Percentiles rank a stretch among this genome's conserved stretches.
These are phyloP conservation scores for Hippoglossus stenolepis DNA, from an alignment of 2,113 vertebrate genomes.

Conservation along the genomic window DNA sequence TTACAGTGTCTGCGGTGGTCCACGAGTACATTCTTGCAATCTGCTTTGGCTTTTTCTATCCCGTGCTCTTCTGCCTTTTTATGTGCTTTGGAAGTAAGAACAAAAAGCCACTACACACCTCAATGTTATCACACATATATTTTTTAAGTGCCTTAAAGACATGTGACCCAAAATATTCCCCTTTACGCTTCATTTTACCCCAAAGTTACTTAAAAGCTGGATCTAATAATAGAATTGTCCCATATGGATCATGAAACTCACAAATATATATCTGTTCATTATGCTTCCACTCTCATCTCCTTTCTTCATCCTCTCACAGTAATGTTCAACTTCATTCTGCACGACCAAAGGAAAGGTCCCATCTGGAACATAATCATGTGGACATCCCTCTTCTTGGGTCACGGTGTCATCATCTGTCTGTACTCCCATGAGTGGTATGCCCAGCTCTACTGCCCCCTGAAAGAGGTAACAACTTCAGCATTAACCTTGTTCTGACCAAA, in stretches of 20 bases:
- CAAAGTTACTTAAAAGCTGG: not conserved
- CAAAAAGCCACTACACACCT: not conserved
- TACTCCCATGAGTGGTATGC: constrained; percentile 99
- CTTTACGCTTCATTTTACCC: not conserved
- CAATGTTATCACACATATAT: not conserved
- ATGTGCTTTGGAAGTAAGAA: constrained; percentile 96
- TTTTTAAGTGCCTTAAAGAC: not conserved
- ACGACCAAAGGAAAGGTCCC: constrained; percentile 92
- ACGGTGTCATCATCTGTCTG: constrained; percentile 92
- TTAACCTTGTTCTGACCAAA: not conserved
- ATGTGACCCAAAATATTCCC: not conserved
- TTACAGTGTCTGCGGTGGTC: constrained; percentile 90
- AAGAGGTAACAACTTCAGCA: constrained; percentile 81
- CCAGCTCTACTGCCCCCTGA: constrained; percentile 88
- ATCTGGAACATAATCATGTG: constrained; percentile 98
- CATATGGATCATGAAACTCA: not conserved
- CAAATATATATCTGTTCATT: not conserved
- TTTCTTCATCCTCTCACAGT: constrained; percentile 77
- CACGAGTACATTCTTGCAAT: constrained; percentile 92
- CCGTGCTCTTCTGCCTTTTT: constrained; percentile 94
- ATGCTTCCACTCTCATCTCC: not conserved
- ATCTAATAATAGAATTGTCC: not conserved
- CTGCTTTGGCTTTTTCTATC: constrained; percentile 94
- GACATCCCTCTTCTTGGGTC: constrained; percentile 92
- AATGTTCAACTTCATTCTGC: constrained; percentile 95